phyloP scores from a whole-genome alignment of 1,140 invertebrate species.

The Cotesia glomerata region DNA sequence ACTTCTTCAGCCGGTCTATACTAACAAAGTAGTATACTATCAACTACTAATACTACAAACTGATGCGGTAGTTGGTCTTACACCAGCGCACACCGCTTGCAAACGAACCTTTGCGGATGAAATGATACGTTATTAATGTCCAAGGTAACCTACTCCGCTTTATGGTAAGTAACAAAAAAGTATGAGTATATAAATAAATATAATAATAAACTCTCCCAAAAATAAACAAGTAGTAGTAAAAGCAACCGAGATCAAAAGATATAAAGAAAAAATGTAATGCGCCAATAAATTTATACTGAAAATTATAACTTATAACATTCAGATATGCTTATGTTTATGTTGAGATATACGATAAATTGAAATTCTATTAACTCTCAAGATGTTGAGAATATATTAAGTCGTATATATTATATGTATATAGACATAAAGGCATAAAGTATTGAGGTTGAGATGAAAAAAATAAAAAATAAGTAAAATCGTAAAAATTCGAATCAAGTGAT shows the following conservation, averaged over 20 bases:
- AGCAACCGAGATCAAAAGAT: too few species aligned
- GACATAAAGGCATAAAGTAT: not conserved
- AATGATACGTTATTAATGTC: conserved; percentile 10
- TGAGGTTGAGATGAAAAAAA: not conserved
- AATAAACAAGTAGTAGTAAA: too few species aligned
- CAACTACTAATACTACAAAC: too few species aligned
- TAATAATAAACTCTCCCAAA: too few species aligned
- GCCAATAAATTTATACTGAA: too few species aligned
- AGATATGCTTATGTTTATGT: not conserved
- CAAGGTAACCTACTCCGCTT: not conserved
- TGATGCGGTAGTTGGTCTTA: not conserved
- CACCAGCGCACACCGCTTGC: not conserved
- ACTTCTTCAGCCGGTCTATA: too few species aligned
- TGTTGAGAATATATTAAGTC: not conserved
- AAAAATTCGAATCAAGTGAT: conserved; percentile 15
- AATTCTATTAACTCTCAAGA: conserved; percentile 6
- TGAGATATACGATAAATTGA: not conserved
- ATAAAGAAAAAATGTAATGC: too few species aligned
- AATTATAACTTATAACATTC: not conserved
- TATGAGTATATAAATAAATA: not conserved
- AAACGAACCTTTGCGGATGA: conserved; percentile 5
- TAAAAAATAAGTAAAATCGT: conserved; percentile 8
- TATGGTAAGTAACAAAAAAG: not conserved
- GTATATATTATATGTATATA: not conserved
- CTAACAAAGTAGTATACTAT: too few species aligned